These are phyloP conservation scores for Operophtera brumata DNA, from an alignment of 2,888 invertebrate genomes.

Conservation along the genomic window DNA sequence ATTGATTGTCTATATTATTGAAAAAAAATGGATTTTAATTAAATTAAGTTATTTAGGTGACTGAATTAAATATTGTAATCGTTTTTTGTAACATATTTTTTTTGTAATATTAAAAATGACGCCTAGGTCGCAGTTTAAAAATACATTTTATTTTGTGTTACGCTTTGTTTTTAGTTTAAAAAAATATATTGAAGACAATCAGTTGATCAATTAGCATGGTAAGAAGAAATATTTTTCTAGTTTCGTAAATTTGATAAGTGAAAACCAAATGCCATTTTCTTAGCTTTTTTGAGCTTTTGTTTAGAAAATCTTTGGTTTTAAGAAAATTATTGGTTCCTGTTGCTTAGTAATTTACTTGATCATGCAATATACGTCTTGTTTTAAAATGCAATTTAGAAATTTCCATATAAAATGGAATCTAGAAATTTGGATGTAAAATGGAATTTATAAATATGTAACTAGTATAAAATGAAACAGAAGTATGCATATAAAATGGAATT, in stretches of 20 bases:
- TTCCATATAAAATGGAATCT: no score
- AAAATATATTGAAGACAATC: slow-evolving; percentile 40
- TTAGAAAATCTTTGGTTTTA: slow-evolving; percentile 1
- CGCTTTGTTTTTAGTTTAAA: no score
- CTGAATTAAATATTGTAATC: not conserved
- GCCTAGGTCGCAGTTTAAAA: no score
- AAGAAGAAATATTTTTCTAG: slow-evolving; percentile 65
- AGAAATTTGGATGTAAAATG: no score
- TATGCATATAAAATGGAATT: no score
- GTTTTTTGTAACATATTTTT: no score
- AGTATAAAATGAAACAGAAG: no score
- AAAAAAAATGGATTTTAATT: not conserved
- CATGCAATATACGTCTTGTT: no score
- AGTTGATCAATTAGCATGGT: slow-evolving; percentile 43
- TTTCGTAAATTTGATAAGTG: slow-evolving; percentile 55
- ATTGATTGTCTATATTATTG: slow-evolving; percentile 31
- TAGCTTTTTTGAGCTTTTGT: slow-evolving; percentile 62
- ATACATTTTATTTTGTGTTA: not conserved
- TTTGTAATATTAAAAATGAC: no score
- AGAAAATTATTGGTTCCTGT: slow-evolving; percentile 19
- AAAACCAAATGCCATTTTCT: slow-evolving; percentile 61
- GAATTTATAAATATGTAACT: no score
- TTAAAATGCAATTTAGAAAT: no score
- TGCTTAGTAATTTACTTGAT: no score
- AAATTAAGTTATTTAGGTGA: not conserved